Evolutionary conservation across 2,797 vertebrate species (phyloP).

Genomic region (Characodon lateralis): DNA sequence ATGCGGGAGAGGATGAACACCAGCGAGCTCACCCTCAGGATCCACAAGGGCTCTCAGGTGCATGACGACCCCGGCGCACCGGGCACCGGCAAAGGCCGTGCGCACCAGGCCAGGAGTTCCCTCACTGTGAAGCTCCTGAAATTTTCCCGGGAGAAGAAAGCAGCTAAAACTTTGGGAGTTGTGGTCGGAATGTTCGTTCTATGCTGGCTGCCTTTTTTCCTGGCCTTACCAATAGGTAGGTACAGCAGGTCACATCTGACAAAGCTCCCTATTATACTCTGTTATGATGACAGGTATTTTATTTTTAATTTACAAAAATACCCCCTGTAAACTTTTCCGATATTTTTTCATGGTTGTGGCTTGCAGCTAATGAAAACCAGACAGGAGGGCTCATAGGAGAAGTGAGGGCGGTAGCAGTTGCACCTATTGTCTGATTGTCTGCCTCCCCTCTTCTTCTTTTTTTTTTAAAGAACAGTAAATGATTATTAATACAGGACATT

Average conservation of each 20-base stretch:
- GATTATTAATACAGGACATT: no score
- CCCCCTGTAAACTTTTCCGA: slow-evolving; percentile 38
- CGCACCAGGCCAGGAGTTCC: slow-evolving; percentile 87
- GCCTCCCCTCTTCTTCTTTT: no score
- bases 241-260: slow-evolving; percentile 26
- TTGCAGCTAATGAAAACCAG: no score
- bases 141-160: slow-evolving; percentile 96
- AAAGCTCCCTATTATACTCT: neutral
- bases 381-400: no score
- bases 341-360: no score
- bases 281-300: neutral
- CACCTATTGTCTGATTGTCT: no score
- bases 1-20: slow-evolving; percentile 95
- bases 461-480: no score
- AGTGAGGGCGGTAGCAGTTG: no score
- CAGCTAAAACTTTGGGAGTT: slow-evolving; percentile 93
- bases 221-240: slow-evolving; percentile 92
- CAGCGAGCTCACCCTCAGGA: slow-evolving; percentile 92
- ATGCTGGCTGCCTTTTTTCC: slow-evolving; percentile 95
- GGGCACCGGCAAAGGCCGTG: slow-evolving; percentile 76
- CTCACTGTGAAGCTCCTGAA: slow-evolving; percentile 92
- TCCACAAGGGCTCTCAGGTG: slow-evolving; percentile 90
- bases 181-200: slow-evolving; percentile 95
- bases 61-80: slow-evolving; percentile 81
- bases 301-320: slow-evolving; percentile 68